Conservation (phyloP, 2,888 invertebrate species). For the Pherbina coryleti region DNA sequence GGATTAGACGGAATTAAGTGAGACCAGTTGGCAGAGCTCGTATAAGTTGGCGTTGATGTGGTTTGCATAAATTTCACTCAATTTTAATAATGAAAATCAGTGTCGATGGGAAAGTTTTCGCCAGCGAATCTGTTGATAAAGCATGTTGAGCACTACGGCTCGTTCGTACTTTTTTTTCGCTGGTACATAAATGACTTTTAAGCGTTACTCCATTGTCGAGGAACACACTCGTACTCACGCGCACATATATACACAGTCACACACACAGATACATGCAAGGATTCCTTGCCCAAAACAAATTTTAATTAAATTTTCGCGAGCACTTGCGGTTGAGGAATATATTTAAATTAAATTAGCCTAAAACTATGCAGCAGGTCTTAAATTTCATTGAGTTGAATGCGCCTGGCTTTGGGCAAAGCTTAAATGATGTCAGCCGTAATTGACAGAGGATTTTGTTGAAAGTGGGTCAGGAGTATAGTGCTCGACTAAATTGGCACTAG, state of each 20-base stretch:
- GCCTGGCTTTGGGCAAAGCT: background rate
- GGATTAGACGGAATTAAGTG: constrained; percentile 28
- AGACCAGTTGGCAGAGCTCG: background rate
- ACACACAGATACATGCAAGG: too few species aligned
- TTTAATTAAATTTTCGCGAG: constrained; percentile 38
- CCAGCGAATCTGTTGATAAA: background rate
- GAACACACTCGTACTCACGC: background rate
- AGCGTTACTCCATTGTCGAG: constrained; percentile 9
- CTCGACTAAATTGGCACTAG: too few species aligned
- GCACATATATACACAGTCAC: too few species aligned
- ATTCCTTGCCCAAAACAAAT: background rate
- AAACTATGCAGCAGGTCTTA: constrained; percentile 22
- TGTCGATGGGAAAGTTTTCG: constrained; percentile 20
- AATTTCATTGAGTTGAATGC: constrained; percentile 6
- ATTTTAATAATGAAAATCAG: constrained; percentile 41
- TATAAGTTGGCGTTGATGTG: background rate
- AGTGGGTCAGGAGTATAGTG: background rate
- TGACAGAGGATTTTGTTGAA: background rate
- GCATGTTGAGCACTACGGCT: background rate
- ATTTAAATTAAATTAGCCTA: constrained; percentile 39
- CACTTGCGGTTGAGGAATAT: constrained; percentile 32
- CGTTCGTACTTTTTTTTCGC: background rate
- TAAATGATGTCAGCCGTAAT: background rate
- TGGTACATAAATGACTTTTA: constrained; percentile 36
- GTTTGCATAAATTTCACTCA: constrained; percentile 29